phyloP scores from a whole-genome alignment of 1,140 invertebrate species.

The Eciton burchellii region DNA sequence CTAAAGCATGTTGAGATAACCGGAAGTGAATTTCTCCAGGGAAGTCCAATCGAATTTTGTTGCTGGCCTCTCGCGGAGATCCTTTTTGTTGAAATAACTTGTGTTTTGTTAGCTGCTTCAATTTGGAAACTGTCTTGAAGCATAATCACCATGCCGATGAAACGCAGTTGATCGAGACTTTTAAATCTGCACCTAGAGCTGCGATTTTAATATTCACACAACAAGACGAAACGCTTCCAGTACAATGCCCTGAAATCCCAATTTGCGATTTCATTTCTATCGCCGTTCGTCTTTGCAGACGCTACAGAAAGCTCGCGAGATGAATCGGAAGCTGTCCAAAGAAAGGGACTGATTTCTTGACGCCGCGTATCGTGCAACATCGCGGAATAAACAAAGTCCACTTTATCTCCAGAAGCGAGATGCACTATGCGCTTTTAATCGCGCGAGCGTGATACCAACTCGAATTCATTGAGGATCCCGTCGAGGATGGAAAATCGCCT shows the following conservation, averaged over 20 bases:
- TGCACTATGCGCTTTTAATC: neutral
- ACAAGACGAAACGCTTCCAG: too few relatives aligned
- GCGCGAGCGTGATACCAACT: neutral
- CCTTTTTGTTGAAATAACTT: constrained; percentile 13
- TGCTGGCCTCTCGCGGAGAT: neutral
- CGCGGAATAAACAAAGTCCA: too few relatives aligned
- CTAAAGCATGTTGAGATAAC: constrained; percentile 10
- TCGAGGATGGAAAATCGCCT: neutral
- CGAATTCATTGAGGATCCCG: neutral
- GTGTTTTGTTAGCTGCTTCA: neutral
- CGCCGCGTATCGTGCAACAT: neutral
- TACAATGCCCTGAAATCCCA: too few relatives aligned
- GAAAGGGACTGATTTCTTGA: neutral
- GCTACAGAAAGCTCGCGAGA: too few relatives aligned
- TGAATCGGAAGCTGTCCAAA: neutral
- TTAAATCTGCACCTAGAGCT: too few relatives aligned
- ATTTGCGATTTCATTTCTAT: too few relatives aligned
- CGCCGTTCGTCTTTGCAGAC: too few relatives aligned
- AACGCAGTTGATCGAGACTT: neutral
- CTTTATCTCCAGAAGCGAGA: neutral
- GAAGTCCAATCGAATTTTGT: neutral
- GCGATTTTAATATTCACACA: too few relatives aligned
- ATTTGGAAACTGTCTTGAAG: too few relatives aligned
- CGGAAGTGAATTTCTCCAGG: constrained; percentile 1
- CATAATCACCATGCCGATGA: too few relatives aligned